Conservation (phyloP, 2,113 vertebrate genomes). For the Corythornis madagascariensis region DNA sequence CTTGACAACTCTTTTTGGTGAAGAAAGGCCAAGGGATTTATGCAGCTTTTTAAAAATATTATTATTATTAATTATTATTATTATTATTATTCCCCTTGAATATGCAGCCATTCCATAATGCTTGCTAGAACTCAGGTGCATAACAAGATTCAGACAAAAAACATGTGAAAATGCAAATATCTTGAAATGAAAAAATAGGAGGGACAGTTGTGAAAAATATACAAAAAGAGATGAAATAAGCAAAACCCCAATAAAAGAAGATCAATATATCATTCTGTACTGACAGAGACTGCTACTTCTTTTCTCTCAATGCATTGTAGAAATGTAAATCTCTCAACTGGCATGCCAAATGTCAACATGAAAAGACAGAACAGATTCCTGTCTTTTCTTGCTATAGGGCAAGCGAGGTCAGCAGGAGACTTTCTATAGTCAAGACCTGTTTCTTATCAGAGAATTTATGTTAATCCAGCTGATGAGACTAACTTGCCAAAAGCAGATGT, state of each 20-base stretch:
- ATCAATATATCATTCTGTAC: not conserved
- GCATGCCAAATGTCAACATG: not conserved
- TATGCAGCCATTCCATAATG: not conserved
- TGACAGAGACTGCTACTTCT: not conserved
- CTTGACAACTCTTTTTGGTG: fast-evolving
- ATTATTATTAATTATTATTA: too few relatives aligned
- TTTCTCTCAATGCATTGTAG: not conserved
- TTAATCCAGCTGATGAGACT: not conserved
- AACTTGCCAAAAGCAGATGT: not conserved
- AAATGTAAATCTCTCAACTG: not conserved
- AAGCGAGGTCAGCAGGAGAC: not conserved
- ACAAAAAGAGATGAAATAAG: not conserved
- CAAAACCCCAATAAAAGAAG: not conserved
- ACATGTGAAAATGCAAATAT: not conserved
- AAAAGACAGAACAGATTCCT: not conserved
- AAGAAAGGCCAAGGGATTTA: not conserved
- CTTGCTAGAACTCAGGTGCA: not conserved
- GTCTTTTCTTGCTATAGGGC: not conserved
- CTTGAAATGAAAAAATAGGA: not conserved
- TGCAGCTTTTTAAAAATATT: too few relatives aligned
- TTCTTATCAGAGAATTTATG: not conserved
- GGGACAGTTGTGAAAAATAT: not conserved
- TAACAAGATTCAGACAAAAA: not conserved
- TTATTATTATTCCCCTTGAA: not conserved
- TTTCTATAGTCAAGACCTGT: not conserved